phyloP scores from a whole-genome alignment of 2,113 vertebrate species.

The Neodontobutis hainanensis region DNA sequence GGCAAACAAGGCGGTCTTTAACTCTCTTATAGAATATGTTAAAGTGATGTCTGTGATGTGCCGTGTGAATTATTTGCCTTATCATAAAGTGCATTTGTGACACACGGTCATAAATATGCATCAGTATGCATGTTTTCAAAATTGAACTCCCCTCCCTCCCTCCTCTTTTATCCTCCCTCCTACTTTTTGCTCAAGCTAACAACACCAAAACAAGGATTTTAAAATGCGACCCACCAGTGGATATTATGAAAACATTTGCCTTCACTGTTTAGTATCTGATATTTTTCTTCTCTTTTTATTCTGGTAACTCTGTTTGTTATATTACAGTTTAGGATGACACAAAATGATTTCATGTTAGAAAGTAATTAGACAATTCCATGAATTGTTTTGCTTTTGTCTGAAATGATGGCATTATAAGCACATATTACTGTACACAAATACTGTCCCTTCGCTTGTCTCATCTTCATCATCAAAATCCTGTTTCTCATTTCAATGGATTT shows the following conservation, averaged over 20 bases:
- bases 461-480: slow-evolving; percentile 76
- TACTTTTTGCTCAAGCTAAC: slow-evolving; percentile 51
- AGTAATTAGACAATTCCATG: slow-evolving; percentile 70
- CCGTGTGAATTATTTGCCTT: slow-evolving; percentile 74
- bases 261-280: slow-evolving; percentile 12
- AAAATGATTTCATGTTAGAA: slow-evolving; percentile 69
- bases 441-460: slow-evolving; percentile 37
- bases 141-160: slow-evolving; percentile 54
- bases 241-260: slow-evolving; percentile 71
- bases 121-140: slow-evolving; percentile 71
- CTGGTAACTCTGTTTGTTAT: slow-evolving; percentile 70
- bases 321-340: slow-evolving; percentile 59
- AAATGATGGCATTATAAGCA: slow-evolving; percentile 38
- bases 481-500: slow-evolving; percentile 81
- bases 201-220: slow-evolving; percentile 63
- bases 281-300: slow-evolving; percentile 38
- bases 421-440: slow-evolving; percentile 43
- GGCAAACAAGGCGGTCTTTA: slow-evolving; percentile 80
- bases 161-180: slow-evolving; percentile 11
- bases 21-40: slow-evolving; percentile 76
- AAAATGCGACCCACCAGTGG: slow-evolving; percentile 63
- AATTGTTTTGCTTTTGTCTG: slow-evolving; percentile 45
- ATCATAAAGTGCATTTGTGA: slow-evolving; percentile 78
- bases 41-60: slow-evolving; percentile 72
- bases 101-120: slow-evolving; percentile 75